phyloP scores from a whole-genome alignment of 1,140 invertebrate species.

The Microplitis mediator region DNA sequence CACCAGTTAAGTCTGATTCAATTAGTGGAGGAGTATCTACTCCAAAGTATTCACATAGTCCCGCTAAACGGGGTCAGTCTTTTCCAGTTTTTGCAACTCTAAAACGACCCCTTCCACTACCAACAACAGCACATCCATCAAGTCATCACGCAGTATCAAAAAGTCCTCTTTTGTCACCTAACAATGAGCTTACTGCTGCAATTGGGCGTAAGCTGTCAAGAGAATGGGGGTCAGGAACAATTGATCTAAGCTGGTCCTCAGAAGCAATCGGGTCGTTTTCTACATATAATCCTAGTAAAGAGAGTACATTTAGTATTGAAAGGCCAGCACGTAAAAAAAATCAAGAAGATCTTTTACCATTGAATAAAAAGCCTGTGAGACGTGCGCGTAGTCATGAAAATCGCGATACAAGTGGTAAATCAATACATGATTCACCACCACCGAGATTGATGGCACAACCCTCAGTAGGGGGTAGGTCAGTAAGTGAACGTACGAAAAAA shows the following conservation, averaged over 20 bases:
- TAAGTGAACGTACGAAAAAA: constrained; percentile 58
- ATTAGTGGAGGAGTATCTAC: constrained; percentile 45
- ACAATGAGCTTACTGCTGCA: constrained; percentile 53
- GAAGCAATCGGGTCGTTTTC: constrained; percentile 51
- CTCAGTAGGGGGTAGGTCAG: constrained; percentile 52
- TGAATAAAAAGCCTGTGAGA: constrained; percentile 52
- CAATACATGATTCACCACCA: constrained; percentile 47
- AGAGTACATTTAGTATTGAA: constrained; percentile 39
- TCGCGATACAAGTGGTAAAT: constrained; percentile 42
- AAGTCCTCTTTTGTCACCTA: constrained; percentile 56
- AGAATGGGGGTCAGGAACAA: constrained; percentile 56
- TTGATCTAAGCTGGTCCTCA: constrained; percentile 53
- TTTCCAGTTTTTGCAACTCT: constrained; percentile 58
- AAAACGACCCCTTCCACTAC: constrained; percentile 39
- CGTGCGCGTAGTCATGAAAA: constrained; percentile 59
- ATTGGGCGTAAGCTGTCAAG: constrained; percentile 55
- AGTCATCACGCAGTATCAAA: constrained; percentile 42
- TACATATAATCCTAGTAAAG: constrained; percentile 43
- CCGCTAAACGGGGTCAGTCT: constrained; percentile 58
- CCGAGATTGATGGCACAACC: constrained; percentile 53
- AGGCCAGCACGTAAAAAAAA: constrained; percentile 39
- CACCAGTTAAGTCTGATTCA: constrained; percentile 50
- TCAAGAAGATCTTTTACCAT: constrained; percentile 37
- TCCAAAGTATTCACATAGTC: constrained; percentile 53
- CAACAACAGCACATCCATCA: constrained; percentile 31